A percentile compares a stretch with the other conserved stretches of the same genome.
These are phyloP conservation scores for Drosophila longiperda DNA, from an alignment of 2,888 invertebrate genomes.

Conservation along the genomic window DNA sequence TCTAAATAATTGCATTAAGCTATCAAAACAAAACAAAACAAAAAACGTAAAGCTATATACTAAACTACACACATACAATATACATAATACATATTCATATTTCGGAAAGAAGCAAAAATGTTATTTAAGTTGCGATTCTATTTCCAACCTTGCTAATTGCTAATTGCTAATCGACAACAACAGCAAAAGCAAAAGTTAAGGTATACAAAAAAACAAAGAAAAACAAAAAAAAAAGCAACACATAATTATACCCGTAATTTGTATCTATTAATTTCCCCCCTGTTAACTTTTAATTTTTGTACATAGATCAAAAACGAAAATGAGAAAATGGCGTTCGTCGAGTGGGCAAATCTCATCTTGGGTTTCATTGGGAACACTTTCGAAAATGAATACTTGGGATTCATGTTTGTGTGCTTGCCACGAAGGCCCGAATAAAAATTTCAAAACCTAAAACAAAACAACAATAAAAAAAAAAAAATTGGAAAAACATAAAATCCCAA, in stretches of 20 bases:
- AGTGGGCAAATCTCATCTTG: conserved; percentile 35
- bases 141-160: conserved; percentile 27
- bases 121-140: conserved; percentile 47
- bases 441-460: conserved; percentile 68
- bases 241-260: conserved; percentile 26
- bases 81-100: conserved; percentile 60
- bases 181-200: conserved; percentile 24
- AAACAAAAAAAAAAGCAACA: conserved; percentile 2
- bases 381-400: conserved; percentile 62
- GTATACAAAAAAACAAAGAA: conserved; percentile 3
- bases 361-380: conserved; percentile 60
- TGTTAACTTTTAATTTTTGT: conserved; percentile 70
- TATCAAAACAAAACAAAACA: conserved; percentile 43
- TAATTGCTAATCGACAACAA: conserved; percentile 26
- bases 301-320: conserved; percentile 45
- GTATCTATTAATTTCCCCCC: conserved; percentile 47
- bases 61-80: conserved; percentile 59
- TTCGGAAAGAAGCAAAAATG: conserved; percentile 43
- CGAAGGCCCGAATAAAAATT: conserved; percentile 67
- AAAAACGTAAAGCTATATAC: conserved; percentile 51
- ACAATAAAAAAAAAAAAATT: conserved; percentile 68
- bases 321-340: conserved; percentile 46
- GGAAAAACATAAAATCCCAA: conserved; percentile 59
- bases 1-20: conserved; percentile 77
- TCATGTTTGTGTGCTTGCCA: conserved; percentile 32